Percentiles rank a stretch among this genome's conserved stretches.
These are phyloP conservation scores for Cottus gobio DNA, from an alignment of 2,113 vertebrate species.

Conservation along the genomic window DNA sequence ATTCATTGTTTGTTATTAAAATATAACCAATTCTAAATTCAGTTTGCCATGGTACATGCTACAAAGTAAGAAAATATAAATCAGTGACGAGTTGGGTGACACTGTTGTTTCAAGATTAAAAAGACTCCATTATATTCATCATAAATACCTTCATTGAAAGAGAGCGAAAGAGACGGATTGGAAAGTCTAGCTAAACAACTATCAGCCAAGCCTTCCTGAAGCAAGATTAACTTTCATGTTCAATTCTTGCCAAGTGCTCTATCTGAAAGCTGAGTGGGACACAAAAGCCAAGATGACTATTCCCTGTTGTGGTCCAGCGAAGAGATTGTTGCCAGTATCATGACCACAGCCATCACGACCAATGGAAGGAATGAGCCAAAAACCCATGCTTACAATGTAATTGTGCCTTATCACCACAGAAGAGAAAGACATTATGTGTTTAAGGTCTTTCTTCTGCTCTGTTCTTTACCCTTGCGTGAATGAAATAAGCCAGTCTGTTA, in stretches of 20 bases:
- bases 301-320: slow-evolving; percentile 40
- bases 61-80: slow-evolving; percentile 1
- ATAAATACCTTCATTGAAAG: slow-evolving; percentile 18
- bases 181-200: slow-evolving; percentile 24
- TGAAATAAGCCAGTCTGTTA: slow-evolving; percentile 2
- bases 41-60: slow-evolving; percentile 48
- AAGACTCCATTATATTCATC: slow-evolving; percentile 10
- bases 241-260: slow-evolving; percentile 58
- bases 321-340: slow-evolving; percentile 46
- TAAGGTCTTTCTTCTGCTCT: slow-evolving; percentile 24
- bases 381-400: slow-evolving; percentile 45
- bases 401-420: slow-evolving; percentile 60
- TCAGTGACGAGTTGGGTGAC: slow-evolving; percentile 1
- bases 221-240: slow-evolving; percentile 50
- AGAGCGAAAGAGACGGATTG: background rate
- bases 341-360: slow-evolving; percentile 58
- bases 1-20: slow-evolving; percentile 53
- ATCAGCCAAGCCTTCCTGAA: slow-evolving; percentile 18
- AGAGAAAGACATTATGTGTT: slow-evolving; percentile 33
- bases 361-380: slow-evolving; percentile 61
- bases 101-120: slow-evolving; percentile 16
- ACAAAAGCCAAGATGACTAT: slow-evolving; percentile 42
- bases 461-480: slow-evolving; percentile 16
- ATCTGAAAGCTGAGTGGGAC: slow-evolving; percentile 50
- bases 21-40: slow-evolving; percentile 24